These are phyloP conservation scores for Chrysaora quinquecirrha DNA, from an alignment of 30 jellyfish, hydroid and myxozoan genomes.

Conservation along the genomic window DNA sequence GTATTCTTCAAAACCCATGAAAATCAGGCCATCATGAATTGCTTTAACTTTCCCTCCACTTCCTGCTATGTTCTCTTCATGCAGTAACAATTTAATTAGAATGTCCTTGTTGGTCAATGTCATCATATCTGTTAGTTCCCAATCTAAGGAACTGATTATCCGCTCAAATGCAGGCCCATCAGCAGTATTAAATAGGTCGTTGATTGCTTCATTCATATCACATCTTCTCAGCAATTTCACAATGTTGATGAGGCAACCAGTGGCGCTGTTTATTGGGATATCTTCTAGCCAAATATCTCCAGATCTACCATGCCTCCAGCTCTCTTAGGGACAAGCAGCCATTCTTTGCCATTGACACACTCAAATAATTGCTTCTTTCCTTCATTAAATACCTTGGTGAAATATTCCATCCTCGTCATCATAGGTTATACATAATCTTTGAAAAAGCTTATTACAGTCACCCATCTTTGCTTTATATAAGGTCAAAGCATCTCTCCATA, in stretches of 20 bases:
- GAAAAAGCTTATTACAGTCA: not conserved
- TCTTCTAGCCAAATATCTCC: slow-evolving; percentile 9
- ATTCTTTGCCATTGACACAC: not conserved
- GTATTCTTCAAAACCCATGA: slow-evolving; percentile 11
- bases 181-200: slow-evolving; percentile 38
- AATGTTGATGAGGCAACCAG: slow-evolving; percentile 23
- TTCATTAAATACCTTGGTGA: slow-evolving; percentile 9
- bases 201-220: slow-evolving; percentile 13
- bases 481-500: slow-evolving; percentile 2
- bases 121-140: slow-evolving; percentile 23
- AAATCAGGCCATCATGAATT: slow-evolving; percentile 40
- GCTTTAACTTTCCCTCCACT: slow-evolving; percentile 54
- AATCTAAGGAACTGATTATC: slow-evolving; percentile 32
- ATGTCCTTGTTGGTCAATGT: slow-evolving; percentile 20
- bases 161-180: slow-evolving; percentile 76
- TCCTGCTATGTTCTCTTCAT: slow-evolving; percentile 30
- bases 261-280: slow-evolving; percentile 40
- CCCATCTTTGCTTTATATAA: not conserved
- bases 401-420: slow-evolving; percentile 6
- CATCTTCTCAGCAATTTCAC: slow-evolving; percentile 11
- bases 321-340: slow-evolving; percentile 37
- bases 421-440: not conserved
- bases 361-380: slow-evolving; percentile 12
- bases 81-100: slow-evolving; percentile 2
- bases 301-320: slow-evolving; percentile 58